Evolutionary conservation across 2,888 invertebrate species (phyloP).

Genomic region (Andricus curvator): DNA sequence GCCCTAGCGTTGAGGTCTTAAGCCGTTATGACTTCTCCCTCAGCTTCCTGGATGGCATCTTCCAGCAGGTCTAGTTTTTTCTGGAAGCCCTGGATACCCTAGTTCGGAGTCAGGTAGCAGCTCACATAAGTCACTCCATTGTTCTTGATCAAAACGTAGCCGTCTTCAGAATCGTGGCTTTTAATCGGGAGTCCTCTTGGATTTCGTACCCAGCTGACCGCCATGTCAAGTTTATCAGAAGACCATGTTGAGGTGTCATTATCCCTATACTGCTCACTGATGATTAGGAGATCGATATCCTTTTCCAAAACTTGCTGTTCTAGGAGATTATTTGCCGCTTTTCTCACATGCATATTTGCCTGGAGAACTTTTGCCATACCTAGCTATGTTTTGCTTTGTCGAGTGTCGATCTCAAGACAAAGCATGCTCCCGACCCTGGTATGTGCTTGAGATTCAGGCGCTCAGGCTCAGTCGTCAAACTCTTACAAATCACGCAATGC

Average conservation of each 20-base stretch:
- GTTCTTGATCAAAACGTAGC: constrained; percentile 27
- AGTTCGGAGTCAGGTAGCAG: no score
- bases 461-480: not conserved
- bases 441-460: constrained; percentile 29
- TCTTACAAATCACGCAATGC: not conserved
- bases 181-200: no score
- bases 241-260: constrained; percentile 36
- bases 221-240: constrained; percentile 42
- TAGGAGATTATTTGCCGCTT: constrained; percentile 48
- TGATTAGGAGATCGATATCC: constrained; percentile 14
- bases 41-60: no score
- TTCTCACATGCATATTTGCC: constrained; percentile 55
- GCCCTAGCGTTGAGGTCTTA: no score
- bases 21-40: no score
- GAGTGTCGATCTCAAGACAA: constrained; percentile 45
- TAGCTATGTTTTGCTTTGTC: constrained; percentile 22
- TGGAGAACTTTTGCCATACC: constrained; percentile 49
- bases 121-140: no score
- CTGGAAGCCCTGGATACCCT: no score
- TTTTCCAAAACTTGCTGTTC: constrained; percentile 25
- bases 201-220: not conserved
- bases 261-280: constrained; percentile 43
- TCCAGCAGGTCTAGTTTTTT: no score
- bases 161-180: not conserved
- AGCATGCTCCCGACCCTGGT: constrained; percentile 46